Evolutionary conservation across 2,888 invertebrate genomes (phyloP).

Genomic region (Cistogaster globosa): DNA sequence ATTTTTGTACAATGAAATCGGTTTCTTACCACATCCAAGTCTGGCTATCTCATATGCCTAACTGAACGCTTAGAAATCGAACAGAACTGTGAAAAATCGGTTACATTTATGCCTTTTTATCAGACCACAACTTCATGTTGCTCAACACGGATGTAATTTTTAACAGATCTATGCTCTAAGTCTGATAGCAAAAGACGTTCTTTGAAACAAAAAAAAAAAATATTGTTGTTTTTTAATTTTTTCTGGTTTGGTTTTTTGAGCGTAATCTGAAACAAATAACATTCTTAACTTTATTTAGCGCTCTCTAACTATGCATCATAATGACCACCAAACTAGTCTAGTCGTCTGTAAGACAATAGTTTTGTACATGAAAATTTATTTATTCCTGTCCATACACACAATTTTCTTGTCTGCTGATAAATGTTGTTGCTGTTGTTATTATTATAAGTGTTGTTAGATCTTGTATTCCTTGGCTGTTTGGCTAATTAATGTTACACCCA

Average conservation of each 20-base stretch:
- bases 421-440: slow-evolving; percentile 30
- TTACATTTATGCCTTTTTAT: no score
- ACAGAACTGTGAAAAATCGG: no score
- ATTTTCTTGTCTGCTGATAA: slow-evolving; percentile 49
- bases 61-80: no score
- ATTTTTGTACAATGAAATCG: no score
- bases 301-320: slow-evolving; percentile 56
- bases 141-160: no score
- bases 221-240: no score
- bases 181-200: no score
- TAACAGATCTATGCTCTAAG: no score
- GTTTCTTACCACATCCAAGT: no score
- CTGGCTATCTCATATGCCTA: no score
- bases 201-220: no score
- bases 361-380: slow-evolving; percentile 54
- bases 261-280: slow-evolving; percentile 16
- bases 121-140: no score
- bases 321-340: slow-evolving; percentile 71
- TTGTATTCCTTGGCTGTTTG: slow-evolving; percentile 58
- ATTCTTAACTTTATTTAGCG: slow-evolving; percentile 44
- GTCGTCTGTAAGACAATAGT: slow-evolving; percentile 28
- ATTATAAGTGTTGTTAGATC: slow-evolving; percentile 24
- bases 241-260: not conserved
- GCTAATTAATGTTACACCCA: slow-evolving; percentile 72
- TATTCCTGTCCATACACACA: slow-evolving; percentile 54